These are phyloP conservation scores for Darevskia mixta DNA, from an alignment of 2,797 vertebrate genomes.

Conservation along the genomic window DNA sequence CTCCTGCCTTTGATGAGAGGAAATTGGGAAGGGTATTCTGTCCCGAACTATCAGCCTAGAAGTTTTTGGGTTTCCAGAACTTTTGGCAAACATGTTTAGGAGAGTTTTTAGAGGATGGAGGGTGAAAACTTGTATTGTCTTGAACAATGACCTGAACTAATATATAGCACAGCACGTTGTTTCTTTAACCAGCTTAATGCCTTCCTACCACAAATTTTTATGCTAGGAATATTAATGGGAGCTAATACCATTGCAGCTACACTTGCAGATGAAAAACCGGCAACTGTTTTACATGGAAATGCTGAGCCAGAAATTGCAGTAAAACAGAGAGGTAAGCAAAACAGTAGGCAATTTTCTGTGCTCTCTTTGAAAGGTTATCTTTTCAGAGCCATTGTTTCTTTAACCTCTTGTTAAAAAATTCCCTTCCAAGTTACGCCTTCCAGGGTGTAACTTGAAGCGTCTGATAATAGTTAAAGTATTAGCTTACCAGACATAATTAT, in stretches of 20 bases:
- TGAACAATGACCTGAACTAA: neutral
- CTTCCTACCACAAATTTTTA: slow-evolving; percentile 55
- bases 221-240: slow-evolving; percentile 63
- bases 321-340: slow-evolving; percentile 55
- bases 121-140: too few relatives aligned
- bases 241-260: slow-evolving; percentile 39
- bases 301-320: slow-evolving; percentile 22
- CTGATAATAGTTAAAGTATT: neutral
- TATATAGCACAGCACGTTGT: slow-evolving; percentile 9
- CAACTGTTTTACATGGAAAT: slow-evolving; percentile 47
- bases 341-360: neutral
- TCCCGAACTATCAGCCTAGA: neutral
- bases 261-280: slow-evolving; percentile 51
- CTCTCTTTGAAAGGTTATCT: neutral
- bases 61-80: neutral
- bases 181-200: slow-evolving; percentile 20
- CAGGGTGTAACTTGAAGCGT: neutral
- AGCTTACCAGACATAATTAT: neutral
- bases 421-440: neutral
- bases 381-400: neutral
- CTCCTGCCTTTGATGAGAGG: neutral
- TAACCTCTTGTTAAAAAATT: neutral
- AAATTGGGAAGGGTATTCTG: neutral
- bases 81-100: neutral
- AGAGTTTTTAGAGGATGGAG: neutral